Conservation (phyloP, 2,113 vertebrate species). For the Oxygymnocypris stewartii region DNA sequence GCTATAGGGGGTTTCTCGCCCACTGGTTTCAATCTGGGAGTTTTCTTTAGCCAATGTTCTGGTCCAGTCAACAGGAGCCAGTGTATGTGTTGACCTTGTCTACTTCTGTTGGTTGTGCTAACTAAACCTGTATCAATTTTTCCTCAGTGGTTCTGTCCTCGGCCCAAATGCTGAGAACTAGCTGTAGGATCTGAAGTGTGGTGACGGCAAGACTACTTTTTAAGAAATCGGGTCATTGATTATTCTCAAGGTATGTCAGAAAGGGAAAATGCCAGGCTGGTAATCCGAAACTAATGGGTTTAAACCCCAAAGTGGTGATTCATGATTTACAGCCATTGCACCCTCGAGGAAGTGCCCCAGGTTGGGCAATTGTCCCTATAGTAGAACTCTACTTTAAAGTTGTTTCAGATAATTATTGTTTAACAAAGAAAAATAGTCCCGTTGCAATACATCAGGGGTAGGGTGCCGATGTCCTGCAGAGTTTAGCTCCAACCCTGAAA, state of each 20-base stretch:
- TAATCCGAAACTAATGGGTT: background rate
- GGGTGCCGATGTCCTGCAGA: too few species aligned
- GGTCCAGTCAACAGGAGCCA: conserved; percentile 7
- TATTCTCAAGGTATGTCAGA: background rate
- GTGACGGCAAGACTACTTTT: background rate
- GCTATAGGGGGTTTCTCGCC: conserved; percentile 5
- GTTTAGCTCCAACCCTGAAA: too few species aligned
- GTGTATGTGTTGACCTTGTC: background rate
- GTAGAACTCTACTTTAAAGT: background rate
- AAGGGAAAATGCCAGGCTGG: background rate
- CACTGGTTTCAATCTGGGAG: conserved; percentile 38
- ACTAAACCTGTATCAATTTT: background rate
- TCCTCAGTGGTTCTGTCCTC: background rate
- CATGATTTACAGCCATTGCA: background rate
- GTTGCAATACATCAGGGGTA: background rate
- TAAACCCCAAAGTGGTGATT: background rate
- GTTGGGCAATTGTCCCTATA: background rate
- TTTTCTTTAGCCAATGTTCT: conserved; percentile 48
- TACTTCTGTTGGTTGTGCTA: background rate
- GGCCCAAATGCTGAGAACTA: background rate
- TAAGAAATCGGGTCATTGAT: background rate
- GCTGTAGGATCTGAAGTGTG: background rate
- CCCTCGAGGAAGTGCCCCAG: background rate
- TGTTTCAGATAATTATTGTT: background rate
- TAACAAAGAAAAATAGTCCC: background rate